These are phyloP conservation scores for Latrodectus geometricus DNA, from an alignment of 1,140 invertebrate species.

Conservation along the genomic window DNA sequence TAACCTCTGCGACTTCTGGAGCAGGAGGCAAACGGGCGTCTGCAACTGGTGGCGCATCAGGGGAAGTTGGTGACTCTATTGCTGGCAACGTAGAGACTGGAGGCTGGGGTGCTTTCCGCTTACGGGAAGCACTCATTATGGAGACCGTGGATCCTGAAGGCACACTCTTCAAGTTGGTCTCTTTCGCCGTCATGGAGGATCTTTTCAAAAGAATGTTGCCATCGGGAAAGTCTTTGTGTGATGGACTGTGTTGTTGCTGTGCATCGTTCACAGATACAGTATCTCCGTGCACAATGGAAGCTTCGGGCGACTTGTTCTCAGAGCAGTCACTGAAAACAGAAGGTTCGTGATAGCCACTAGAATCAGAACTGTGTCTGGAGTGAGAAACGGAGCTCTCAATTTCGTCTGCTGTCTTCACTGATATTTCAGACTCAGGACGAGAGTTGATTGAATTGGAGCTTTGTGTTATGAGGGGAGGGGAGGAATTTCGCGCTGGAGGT, in stretches of 20 bases:
- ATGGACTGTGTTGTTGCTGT: slow-evolving; percentile 60
- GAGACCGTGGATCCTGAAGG: slow-evolving; percentile 62
- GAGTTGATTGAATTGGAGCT: slow-evolving; percentile 53
- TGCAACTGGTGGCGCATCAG: slow-evolving; percentile 7
- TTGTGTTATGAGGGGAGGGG: slow-evolving; percentile 39
- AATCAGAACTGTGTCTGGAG: slow-evolving; percentile 81
- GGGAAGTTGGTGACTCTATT: slow-evolving; percentile 47
- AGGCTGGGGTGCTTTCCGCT: slow-evolving; percentile 65
- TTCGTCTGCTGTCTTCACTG: slow-evolving; percentile 38
- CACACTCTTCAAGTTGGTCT: slow-evolving; percentile 61
- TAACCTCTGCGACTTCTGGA: neutral
- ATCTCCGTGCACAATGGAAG: slow-evolving; percentile 67
- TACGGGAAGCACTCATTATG: slow-evolving; percentile 62
- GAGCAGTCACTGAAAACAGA: slow-evolving; percentile 77
- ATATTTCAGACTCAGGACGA: slow-evolving; percentile 47
- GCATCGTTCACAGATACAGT: slow-evolving; percentile 16
- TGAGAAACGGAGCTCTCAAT: slow-evolving; percentile 71
- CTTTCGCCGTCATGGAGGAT: slow-evolving; percentile 45
- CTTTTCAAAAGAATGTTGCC: slow-evolving; percentile 23
- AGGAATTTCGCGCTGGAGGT: slow-evolving; percentile 29
- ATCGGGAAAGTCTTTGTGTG: slow-evolving; percentile 37
- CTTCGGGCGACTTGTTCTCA: slow-evolving; percentile 66
- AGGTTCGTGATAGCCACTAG: slow-evolving; percentile 81
- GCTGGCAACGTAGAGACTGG: slow-evolving; percentile 55
- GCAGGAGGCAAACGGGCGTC: neutral